Evolutionary conservation across 2,888 invertebrate species (phyloP), one percentile per base, ranked within the genome.

Genomic region (Lottia gigantea): DNA sequence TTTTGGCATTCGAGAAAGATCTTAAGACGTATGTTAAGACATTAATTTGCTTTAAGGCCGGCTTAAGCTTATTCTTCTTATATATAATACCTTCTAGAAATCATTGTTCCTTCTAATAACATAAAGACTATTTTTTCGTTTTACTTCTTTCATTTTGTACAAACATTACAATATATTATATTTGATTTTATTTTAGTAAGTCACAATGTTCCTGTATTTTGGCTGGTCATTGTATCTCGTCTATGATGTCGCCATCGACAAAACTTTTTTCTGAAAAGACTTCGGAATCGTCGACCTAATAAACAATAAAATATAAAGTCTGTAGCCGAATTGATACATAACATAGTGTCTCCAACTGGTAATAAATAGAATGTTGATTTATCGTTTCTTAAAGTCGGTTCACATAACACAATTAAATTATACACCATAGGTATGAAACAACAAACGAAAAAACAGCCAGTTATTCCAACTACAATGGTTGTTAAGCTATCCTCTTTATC

Each of bases 291-390:
- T 6, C 73, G 70, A 1, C 77, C 77, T 62, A 75, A 71, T 31
- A 77, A 68, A 25, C 77, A 77, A 71, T 77, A 77, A 73, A 77
- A 77, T 64, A 75, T 71, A 62, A 77, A 77, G 71, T 77, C 72
- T 6, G 73, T 74, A 62, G 75, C 70, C 7, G 80, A 74, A 71
- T 77, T 80, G 63, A 74, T 67, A 15, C 74, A 71, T 16, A 78
- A 71, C 70, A 76, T 76, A 40, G 74, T 75, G 67, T 76, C 76
- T 12, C 72, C 72, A 7, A 72, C 70, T 14, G 71, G 70, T 19
- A 77, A 26, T 8, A 77, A 55, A 64, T 71, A 72, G 62, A 63
- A 64, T 46, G 67, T 62, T 16, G n/a, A 26, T 14, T 63, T 23
- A 45, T 46, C 46, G 47, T 73, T 64, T 11, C 66, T 65, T 25